Percentiles rank a stretch among this genome's conserved stretches.
Evolutionary conservation across 2,113 vertebrate species (phyloP).

Genomic region (Stomatorhinus ivindoensis): DNA sequence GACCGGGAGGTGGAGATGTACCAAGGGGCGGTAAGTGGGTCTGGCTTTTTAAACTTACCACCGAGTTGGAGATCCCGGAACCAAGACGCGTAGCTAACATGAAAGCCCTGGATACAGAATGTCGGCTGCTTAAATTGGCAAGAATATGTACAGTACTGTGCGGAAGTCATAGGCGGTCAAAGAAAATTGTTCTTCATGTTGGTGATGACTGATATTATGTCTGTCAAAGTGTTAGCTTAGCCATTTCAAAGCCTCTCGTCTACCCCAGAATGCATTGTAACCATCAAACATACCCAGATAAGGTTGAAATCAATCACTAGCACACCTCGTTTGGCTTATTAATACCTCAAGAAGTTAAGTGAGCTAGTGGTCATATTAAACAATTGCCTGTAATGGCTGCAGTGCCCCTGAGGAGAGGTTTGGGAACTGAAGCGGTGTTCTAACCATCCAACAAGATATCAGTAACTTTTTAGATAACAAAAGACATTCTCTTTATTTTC

Average conservation of each 20-base stretch:
- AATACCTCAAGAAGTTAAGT: background rate
- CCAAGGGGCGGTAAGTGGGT: slow-evolving; percentile 68
- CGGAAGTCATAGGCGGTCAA: background rate
- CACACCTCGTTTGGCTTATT: background rate
- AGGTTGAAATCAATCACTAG: background rate
- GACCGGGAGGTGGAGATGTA: slow-evolving; percentile 71
- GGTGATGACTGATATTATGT: background rate
- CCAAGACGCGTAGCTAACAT: background rate
- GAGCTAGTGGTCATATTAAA: background rate
- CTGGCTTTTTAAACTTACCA: background rate
- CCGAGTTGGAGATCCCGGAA: background rate
- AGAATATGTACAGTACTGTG: background rate
- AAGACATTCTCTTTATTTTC: background rate
- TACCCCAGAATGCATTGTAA: background rate
- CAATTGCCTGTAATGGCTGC: background rate
- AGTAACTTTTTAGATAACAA: background rate
- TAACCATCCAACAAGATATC: background rate
- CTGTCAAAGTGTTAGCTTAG: background rate
- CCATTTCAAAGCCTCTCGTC: background rate
- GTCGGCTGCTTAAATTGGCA: background rate
- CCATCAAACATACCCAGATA: background rate
- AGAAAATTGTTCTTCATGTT: background rate
- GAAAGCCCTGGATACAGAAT: background rate
- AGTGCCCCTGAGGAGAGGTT: background rate
- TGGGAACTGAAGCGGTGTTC: background rate